phyloP scores from a whole-genome alignment of 2,113 vertebrate genomes.

The Calidris pygmaea region DNA sequence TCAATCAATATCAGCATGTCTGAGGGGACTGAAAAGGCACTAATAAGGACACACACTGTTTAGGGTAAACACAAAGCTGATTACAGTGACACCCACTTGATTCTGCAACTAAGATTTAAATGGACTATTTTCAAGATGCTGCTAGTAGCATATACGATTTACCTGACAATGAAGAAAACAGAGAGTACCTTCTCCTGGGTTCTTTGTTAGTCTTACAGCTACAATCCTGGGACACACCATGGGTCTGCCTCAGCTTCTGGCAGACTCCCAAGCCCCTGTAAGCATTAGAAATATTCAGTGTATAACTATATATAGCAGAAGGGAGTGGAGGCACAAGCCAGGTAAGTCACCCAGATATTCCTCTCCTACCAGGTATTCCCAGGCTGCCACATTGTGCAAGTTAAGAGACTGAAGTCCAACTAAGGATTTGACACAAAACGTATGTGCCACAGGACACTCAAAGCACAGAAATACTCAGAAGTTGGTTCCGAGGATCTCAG shows the following conservation, averaged over 20 bases:
- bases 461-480: not conserved
- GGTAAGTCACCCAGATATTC: not conserved
- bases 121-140: not conserved
- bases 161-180: not conserved
- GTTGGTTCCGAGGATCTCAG: not conserved
- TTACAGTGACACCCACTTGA: not conserved
- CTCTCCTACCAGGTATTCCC: not conserved
- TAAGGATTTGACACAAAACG: not conserved
- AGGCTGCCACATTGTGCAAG: not conserved
- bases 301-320: not conserved
- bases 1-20: conserved; percentile 32
- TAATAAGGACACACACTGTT: conserved; percentile 50
- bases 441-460: not conserved
- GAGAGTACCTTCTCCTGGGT: not conserved
- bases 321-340: not conserved
- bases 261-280: not conserved
- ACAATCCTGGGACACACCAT: not conserved
- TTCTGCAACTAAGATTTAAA: not conserved
- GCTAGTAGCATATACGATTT: not conserved
- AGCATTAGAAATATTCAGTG: not conserved
- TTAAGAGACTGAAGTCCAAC: not conserved
- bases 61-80: conserved; percentile 34
- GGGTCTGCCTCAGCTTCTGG: not conserved
- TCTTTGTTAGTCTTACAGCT: not conserved
- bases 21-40: conserved; percentile 36